A percentile compares a stretch with the other conserved stretches of the same genome.
Evolutionary conservation across 2,888 invertebrate species (phyloP).

Genomic region (Ametastegia equiseti): DNA sequence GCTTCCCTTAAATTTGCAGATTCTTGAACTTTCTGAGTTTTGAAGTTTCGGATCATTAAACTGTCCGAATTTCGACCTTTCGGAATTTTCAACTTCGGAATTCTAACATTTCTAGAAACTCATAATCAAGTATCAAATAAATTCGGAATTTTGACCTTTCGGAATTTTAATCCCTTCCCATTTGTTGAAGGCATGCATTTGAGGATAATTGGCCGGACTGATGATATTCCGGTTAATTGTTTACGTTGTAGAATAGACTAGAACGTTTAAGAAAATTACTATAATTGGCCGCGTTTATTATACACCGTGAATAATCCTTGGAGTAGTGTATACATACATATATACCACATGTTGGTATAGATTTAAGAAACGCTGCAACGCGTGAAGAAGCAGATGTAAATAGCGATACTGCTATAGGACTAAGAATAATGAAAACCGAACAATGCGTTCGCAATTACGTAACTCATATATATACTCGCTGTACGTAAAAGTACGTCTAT

Average conservation of each 20-base stretch:
- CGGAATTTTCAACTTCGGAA: too few species aligned
- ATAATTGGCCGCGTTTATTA: conserved; percentile 36
- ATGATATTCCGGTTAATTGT: background rate
- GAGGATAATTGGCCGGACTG: background rate
- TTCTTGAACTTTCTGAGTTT: too few species aligned
- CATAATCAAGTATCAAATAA: too few species aligned
- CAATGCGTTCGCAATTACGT: conserved; percentile 64
- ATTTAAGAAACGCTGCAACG: conserved; percentile 14
- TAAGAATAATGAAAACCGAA: conserved; percentile 63
- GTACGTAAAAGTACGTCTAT: too few species aligned
- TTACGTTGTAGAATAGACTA: background rate
- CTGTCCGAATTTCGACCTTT: too few species aligned
- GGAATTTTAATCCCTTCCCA: background rate
- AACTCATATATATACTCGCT: conserved; percentile 66
- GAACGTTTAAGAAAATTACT: conserved; percentile 45
- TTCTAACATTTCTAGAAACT: too few species aligned
- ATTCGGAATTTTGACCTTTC: too few species aligned
- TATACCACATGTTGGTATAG: background rate
- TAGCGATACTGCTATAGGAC: background rate
- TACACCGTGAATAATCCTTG: conserved; percentile 21
- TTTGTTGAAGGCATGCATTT: background rate
- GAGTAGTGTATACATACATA: background rate
- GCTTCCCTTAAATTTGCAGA: too few species aligned
- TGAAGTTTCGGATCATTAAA: too few species aligned
- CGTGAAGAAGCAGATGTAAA: conserved; percentile 34